Evolutionary conservation across 2,113 vertebrate species (phyloP), one percentile per base, ranked within the genome.

Genomic region (Machaerirhynchus nigripectus): DNA sequence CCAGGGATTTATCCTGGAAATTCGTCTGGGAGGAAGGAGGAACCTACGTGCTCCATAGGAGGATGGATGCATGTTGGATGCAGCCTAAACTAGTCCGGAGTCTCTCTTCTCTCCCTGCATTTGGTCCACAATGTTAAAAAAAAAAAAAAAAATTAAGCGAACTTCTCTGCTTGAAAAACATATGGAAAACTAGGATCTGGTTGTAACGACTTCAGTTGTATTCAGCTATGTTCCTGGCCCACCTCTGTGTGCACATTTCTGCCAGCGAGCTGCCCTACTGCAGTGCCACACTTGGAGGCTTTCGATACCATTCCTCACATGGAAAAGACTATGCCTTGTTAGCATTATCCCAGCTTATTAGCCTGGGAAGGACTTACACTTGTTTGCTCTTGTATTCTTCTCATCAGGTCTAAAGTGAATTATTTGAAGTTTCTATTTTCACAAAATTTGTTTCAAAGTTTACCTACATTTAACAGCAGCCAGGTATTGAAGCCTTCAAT

Each of bases 251-350:
- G 1, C 23, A 17, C 53, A 44, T 74, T 93, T 78, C 42, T 64
- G 30, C 40, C 64, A 20, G 33, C 1, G 0, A 91, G 73, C 80
- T 8, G 9, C 81, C 46, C 67, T 26, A 8, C 55, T 30, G 61
- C 49, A 40, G 55, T 49, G 33, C 46, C 1, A 0, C 1, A 1
- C 39, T 71, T 26, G n/a, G 35, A 84, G 75, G 81, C 71, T 93
- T 87, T 91, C 0, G 28, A 90, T 91, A 5, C 89, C 70, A 83
- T 87, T 95, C 75, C 90, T 91, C 81, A 69, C 70, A 85, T 83
- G 94, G 95, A 87, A 94, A 90, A 83, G 52, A 23, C 53, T 67
- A 16, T 4, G 10, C 8, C 67, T 86, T 57, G 50, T 56, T 61
- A 74, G 67, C 68, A 16, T 70, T 61, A 80, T 16, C 52, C 78